Percentiles rank a stretch among this genome's conserved stretches.
Evolutionary conservation across 1,140 invertebrate genomes (phyloP).

Genomic region (Leptonema lineaticorne): DNA sequence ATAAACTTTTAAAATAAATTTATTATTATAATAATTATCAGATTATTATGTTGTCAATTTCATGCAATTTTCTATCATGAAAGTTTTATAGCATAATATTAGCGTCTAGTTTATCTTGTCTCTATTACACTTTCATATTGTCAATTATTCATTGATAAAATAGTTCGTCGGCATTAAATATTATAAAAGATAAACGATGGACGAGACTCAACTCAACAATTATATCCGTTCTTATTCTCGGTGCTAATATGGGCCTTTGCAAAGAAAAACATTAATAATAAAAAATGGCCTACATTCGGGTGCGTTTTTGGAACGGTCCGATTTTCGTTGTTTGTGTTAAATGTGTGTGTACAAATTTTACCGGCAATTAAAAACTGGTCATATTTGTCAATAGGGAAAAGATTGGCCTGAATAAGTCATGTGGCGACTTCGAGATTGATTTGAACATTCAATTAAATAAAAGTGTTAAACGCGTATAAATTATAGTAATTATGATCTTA

Average conservation of each 20-base stretch:
- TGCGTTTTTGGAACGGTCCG: neutral
- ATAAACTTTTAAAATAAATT: no score
- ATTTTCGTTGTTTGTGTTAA: neutral
- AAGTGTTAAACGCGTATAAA: slow-evolving; percentile 32
- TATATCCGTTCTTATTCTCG: slow-evolving; percentile 10
- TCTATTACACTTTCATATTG: slow-evolving; percentile 6
- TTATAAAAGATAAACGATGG: slow-evolving; percentile 4
- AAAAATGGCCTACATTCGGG: slow-evolving; percentile 8
- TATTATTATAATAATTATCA: neutral
- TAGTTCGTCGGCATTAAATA: neutral
- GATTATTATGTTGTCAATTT: slow-evolving; percentile 3
- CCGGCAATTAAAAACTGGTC: slow-evolving; percentile 25
- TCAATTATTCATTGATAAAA: slow-evolving; percentile 7
- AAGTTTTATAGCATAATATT: neutral
- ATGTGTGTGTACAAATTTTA: slow-evolving; percentile 4
- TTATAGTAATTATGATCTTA: slow-evolving; percentile 30
- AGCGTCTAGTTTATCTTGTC: neutral
- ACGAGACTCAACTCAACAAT: neutral
- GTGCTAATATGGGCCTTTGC: neutral
- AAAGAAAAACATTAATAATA: no score
- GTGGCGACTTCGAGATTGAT: slow-evolving; percentile 15
- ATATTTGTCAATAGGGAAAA: slow-evolving; percentile 25
- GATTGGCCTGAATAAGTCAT: slow-evolving; percentile 21
- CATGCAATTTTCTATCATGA: neutral
- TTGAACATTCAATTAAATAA: slow-evolving; percentile 31